Percentiles rank a stretch among this genome's conserved stretches.
phyloP scores from a whole-genome alignment of 2,888 invertebrate species.

The Blomia tropicalis region DNA sequence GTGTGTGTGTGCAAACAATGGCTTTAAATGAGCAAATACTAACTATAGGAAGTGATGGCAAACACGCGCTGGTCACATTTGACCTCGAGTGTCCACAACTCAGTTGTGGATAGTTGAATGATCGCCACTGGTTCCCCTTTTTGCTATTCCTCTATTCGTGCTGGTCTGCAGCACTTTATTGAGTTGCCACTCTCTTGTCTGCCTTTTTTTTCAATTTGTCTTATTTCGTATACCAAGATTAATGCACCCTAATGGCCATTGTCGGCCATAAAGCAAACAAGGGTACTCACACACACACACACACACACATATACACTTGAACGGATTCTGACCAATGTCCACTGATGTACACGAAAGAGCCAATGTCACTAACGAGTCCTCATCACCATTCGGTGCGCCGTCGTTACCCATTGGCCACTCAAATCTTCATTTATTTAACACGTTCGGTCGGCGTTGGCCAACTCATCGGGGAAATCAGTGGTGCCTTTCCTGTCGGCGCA shows the following conservation, averaged over 20 bases:
- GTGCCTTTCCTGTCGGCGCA: not conserved
- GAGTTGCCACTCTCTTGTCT: not conserved
- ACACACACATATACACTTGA: no score
- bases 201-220: not conserved
- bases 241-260: conserved; percentile 13
- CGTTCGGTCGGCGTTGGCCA: conserved; percentile 6
- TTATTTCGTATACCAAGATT: conserved; percentile 7
- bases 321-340: conserved; percentile 13
- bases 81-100: not conserved
- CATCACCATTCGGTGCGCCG: not conserved
- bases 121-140: conserved; percentile 2
- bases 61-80: conserved; percentile 9
- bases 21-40: not conserved
- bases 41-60: not conserved
- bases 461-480: conserved; percentile 13
- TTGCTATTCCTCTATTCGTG: not conserved
- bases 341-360: conserved; percentile 11
- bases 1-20: not conserved
- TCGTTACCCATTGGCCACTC: conserved; percentile 7
- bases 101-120: not conserved
- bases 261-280: not conserved
- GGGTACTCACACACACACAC: no score
- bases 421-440: conserved; percentile 19
- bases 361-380: not conserved
- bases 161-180: not conserved